Evolutionary conservation across 2,888 invertebrate species (phyloP).

Genomic region (Drosophila formosana): DNA sequence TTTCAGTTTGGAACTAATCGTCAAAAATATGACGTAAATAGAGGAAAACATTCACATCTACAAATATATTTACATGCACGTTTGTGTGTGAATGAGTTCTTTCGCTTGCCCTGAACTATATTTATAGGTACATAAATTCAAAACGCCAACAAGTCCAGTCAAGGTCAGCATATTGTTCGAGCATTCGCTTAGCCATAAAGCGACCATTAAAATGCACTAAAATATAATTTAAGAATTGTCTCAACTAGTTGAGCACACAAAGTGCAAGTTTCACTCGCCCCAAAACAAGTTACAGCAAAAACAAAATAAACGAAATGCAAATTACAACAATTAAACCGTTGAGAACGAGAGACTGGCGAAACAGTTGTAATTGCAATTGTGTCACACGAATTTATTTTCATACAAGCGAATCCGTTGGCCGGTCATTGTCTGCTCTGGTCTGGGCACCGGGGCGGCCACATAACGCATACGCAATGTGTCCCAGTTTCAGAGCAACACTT

Average conservation of each 20-base stretch:
- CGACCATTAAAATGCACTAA: conserved; percentile 58
- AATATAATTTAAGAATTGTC: conserved; percentile 15
- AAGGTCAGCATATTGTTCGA: conserved; percentile 55
- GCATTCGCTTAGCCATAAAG: conserved; percentile 27
- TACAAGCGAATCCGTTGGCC: conserved; percentile 47
- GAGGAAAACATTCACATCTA: conserved; percentile 25
- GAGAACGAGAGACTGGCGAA: conserved; percentile 13
- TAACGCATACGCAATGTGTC: conserved; percentile 65
- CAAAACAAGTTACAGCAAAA: background rate
- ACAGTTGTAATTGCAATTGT: conserved; percentile 54
- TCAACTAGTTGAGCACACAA: conserved; percentile 4
- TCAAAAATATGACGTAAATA: conserved; percentile 67
- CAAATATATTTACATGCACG: background rate
- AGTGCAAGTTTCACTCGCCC: conserved; percentile 5
- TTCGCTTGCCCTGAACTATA: conserved; percentile 71
- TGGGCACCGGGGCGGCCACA: conserved; percentile 24
- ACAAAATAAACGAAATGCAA: conserved; percentile 5
- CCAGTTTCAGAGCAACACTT: conserved; percentile 45
- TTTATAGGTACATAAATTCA: conserved; percentile 66
- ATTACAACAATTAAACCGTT: conserved; percentile 51
- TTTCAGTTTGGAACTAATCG: conserved; percentile 61
- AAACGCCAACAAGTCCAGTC: conserved; percentile 64
- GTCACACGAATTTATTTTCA: conserved; percentile 70
- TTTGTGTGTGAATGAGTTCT: conserved; percentile 14
- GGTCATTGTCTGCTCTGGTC: conserved; percentile 20